Conservation (phyloP, 2,888 invertebrate genomes). For the Melanophora roralis region DNA sequence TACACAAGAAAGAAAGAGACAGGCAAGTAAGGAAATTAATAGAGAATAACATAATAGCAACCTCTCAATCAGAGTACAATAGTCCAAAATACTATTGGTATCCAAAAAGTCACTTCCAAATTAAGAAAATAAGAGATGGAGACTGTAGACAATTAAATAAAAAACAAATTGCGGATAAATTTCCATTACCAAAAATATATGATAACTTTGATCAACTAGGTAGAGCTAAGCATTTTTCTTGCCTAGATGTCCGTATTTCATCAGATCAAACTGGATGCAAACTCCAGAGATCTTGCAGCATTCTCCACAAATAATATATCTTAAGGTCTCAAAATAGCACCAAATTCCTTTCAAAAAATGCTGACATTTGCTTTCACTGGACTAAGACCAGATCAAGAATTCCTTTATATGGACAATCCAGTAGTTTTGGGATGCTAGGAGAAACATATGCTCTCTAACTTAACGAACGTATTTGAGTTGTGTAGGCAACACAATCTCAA, state of each 20-base stretch:
- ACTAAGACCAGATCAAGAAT: neutral
- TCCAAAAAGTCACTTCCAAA: slow-evolving; percentile 38
- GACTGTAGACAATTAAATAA: slow-evolving; percentile 36
- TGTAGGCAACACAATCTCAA: neutral
- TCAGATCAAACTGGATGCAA: neutral
- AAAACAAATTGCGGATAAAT: neutral
- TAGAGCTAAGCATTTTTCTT: neutral
- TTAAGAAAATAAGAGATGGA: slow-evolving; percentile 26
- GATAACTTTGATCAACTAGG: neutral
- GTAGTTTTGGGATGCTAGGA: too few relatives aligned
- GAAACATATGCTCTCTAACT: neutral
- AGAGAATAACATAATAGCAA: slow-evolving; percentile 28
- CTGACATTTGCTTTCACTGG: slow-evolving; percentile 3
- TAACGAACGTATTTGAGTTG: neutral
- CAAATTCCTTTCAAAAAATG: slow-evolving; percentile 33
- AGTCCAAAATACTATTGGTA: slow-evolving; percentile 32
- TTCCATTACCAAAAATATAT: neutral
- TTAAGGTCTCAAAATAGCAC: neutral
- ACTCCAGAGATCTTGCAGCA: slow-evolving; percentile 18
- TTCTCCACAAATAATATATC: slow-evolving; percentile 18
- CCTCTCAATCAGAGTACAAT: slow-evolving; percentile 31
- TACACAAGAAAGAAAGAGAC: slow-evolving; percentile 44
- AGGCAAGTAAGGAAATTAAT: slow-evolving; percentile 44
- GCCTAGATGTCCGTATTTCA: slow-evolving; percentile 10
- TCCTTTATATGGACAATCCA: slow-evolving; percentile 8